phyloP scores from a whole-genome alignment of 2,113 vertebrate genomes.

The Panthera tigris region DNA sequence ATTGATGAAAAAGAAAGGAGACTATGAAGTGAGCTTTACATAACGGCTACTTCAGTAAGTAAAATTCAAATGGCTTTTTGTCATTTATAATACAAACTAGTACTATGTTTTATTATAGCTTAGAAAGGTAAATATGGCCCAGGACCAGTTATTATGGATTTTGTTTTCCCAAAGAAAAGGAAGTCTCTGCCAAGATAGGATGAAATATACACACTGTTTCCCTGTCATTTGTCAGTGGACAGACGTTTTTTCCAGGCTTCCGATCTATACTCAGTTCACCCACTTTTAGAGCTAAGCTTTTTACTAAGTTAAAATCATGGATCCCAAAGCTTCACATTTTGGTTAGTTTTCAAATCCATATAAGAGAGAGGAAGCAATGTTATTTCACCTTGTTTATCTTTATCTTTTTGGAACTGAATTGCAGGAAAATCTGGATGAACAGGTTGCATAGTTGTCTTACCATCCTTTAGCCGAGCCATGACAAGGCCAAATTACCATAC shows the following conservation, averaged over 20 bases:
- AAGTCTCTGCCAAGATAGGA: not conserved
- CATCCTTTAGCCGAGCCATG: not conserved
- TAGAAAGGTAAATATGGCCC: conserved; percentile 44
- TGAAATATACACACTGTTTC: not conserved
- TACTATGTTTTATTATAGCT: conserved; percentile 34
- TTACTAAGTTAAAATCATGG: not conserved
- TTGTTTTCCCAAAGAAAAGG: conserved; percentile 51
- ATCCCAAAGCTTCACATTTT: not conserved
- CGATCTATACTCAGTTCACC: not conserved
- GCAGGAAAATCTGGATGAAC: not conserved
- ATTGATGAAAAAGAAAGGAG: not conserved
- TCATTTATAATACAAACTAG: conserved; percentile 38
- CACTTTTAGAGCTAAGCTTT: not conserved
- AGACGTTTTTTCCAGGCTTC: not conserved
- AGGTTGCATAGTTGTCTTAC: not conserved
- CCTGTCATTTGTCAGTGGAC: not conserved
- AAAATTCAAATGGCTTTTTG: conserved; percentile 25
- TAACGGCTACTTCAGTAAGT: not conserved
- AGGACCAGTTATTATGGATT: conserved; percentile 11
- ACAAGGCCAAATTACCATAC: not conserved
- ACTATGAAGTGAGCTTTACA: not conserved
- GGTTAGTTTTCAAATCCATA: conserved; percentile 22
- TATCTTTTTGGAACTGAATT: not conserved
- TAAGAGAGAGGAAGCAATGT: not conserved
- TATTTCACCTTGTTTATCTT: not conserved